Base-by-base conservation (phyloP, 2,113 vertebrate genomes). In the Microcebus ravelobensis region DNA sequence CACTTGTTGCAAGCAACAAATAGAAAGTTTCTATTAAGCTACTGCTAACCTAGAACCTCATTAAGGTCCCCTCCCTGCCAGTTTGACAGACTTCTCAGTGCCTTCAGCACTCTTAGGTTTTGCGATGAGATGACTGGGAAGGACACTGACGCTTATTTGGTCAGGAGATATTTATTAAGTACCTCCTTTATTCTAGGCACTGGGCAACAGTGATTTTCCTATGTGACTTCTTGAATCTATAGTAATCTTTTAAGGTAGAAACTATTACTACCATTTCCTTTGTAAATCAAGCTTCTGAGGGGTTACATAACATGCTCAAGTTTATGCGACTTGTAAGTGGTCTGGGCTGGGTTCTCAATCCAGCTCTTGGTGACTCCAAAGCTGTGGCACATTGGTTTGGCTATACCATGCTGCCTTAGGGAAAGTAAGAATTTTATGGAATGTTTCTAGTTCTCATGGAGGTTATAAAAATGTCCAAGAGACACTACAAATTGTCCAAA, bases 371-470 rank as follows among this genome's bases (percentile, higher is more conserved):
- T 76, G n/a, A 50, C 68, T 87, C 34, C 73, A 82, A 93, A 82
- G 68, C 31, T 45, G 39, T 45, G 13, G 6, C 25, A 10, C 14
- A 48, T 97, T 82, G 79, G 63, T 76, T 18, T 52, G 55, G 67
- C 21, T 34, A 39, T 23, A 57, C 57, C 15, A 36, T 8, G 21
- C 36, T 79, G 52, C 23, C 34, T 82, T 65, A 65, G 27, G 55
- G 17, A 61, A 61, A 81, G 71, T n/a, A 89, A 87, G 55, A 86
- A 95, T 91, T 87, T 79, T 65, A 27, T 50, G 52, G 77, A 34
- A 90, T n/a, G 27, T 87, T 95, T 87, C 63, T 25, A 67, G 34
- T 87, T 96, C 74, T 57, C 31, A n/a, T 52, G 31, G n/a, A 65
- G 36, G 31, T 76, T 55, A 86, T 42, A 65, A 13, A 81, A 94